Conservation (phyloP, 2,888 invertebrate species). For the Agriopis aurantiaria region DNA sequence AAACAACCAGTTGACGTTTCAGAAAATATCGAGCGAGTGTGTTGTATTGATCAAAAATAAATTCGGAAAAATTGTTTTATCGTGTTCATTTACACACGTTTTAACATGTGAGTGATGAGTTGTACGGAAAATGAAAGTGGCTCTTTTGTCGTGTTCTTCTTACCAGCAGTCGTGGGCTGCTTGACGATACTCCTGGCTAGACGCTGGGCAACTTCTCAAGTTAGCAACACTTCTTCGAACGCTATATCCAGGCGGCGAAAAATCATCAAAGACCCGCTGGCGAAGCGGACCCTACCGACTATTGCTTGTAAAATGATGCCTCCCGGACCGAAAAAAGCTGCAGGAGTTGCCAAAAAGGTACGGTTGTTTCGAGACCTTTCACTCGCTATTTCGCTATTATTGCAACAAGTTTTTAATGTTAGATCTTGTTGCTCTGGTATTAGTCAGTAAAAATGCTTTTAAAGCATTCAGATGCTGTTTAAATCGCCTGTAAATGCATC, state of each 20-base stretch:
- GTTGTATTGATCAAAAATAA: slow-evolving; percentile 33
- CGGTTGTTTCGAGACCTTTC: neutral
- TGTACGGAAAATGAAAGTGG: slow-evolving; percentile 86
- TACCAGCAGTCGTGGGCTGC: slow-evolving; percentile 84
- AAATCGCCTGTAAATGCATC: neutral
- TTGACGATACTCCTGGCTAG: slow-evolving; percentile 82
- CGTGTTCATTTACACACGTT: slow-evolving; percentile 70
- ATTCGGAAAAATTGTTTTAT: slow-evolving; percentile 55
- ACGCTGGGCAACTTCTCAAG: slow-evolving; percentile 82
- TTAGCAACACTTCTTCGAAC: slow-evolving; percentile 76
- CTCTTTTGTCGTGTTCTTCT: slow-evolving; percentile 85
- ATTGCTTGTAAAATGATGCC: slow-evolving; percentile 80
- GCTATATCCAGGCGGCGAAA: slow-evolving; percentile 82
- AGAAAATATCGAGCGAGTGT: slow-evolving; percentile 25
- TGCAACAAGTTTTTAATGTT: neutral
- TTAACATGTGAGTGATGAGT: slow-evolving; percentile 87
- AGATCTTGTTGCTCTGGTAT: neutral
- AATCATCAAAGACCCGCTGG: slow-evolving; percentile 81
- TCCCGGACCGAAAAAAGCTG: slow-evolving; percentile 73
- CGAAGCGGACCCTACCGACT: slow-evolving; percentile 78
- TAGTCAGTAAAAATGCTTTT: neutral
- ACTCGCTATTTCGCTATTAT: neutral
- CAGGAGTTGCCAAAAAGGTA: slow-evolving; percentile 76
- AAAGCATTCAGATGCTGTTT: neutral
- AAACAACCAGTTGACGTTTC: slow-evolving; percentile 17